Evolutionary conservation across 2,888 invertebrate species (phyloP).

Genomic region (Epinotia ramella): DNA sequence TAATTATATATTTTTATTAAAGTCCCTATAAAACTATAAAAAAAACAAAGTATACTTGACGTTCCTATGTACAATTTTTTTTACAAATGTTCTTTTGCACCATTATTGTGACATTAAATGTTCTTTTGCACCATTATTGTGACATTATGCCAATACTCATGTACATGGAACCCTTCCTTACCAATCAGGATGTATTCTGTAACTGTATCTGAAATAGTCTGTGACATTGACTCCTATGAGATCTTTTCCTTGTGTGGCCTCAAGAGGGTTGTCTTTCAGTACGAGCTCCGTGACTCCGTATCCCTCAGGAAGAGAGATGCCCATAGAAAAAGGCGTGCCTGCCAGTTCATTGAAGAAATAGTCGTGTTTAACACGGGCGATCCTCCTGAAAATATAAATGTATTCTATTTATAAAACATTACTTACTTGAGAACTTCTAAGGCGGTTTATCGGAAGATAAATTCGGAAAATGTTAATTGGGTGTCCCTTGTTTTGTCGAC

Average conservation of each 20-base stretch:
- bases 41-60: no score
- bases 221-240: slow-evolving; percentile 89
- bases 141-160: neutral
- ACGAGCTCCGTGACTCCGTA: slow-evolving; percentile 92
- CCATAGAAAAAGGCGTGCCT: slow-evolving; percentile 95
- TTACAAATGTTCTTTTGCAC: no score
- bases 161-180: slow-evolving; percentile 66
- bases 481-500: no score
- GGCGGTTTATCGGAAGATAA: neutral
- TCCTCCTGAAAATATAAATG: slow-evolving; percentile 77
- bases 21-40: no score
- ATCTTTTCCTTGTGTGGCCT: slow-evolving; percentile 87
- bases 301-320: slow-evolving; percentile 91
- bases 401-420: neutral
- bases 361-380: slow-evolving; percentile 91
- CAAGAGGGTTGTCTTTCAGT: slow-evolving; percentile 91
- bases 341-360: slow-evolving; percentile 93
- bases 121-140: no score
- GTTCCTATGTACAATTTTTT: no score
- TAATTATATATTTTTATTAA: no score
- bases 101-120: neutral
- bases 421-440: neutral
- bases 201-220: slow-evolving; percentile 90
- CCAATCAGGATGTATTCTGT: slow-evolving; percentile 95
- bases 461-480: neutral